These are phyloP conservation scores for Sinocyclocheilus rhinocerous DNA, from an alignment of 2,113 vertebrate species.

Conservation along the genomic window DNA sequence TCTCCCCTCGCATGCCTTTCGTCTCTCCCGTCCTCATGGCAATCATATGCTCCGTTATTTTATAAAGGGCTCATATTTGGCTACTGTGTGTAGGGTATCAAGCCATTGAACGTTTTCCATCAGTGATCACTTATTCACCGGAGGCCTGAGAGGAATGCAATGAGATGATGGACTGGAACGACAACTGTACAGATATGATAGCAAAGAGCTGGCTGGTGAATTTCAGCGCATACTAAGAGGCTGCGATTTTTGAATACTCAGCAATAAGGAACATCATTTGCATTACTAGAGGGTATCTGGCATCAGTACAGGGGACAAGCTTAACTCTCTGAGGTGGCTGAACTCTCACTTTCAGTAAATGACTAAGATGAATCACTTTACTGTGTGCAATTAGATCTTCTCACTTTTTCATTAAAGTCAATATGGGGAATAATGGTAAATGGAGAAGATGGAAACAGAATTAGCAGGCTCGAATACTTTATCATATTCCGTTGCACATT, in stretches of 20 bases:
- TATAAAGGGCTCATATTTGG: slow-evolving; percentile 8
- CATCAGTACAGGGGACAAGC: slow-evolving; percentile 32
- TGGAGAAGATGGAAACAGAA: slow-evolving; percentile 50
- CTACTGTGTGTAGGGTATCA: background rate
- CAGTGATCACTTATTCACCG: background rate
- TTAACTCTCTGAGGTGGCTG: slow-evolving; percentile 39
- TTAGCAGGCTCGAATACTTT: slow-evolving; percentile 48
- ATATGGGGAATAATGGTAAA: slow-evolving; percentile 53
- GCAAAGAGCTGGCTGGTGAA: slow-evolving; percentile 29
- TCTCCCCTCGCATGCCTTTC: background rate
- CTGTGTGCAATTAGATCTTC: slow-evolving; percentile 54
- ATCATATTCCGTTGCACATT: slow-evolving; percentile 50
- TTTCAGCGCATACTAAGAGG: slow-evolving; percentile 24
- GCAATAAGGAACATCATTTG: slow-evolving; percentile 22
- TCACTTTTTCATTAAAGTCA: slow-evolving; percentile 54
- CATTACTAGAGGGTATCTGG: slow-evolving; percentile 25
- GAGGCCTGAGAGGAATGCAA: slow-evolving; percentile 1
- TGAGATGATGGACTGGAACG: background rate
- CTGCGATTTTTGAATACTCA: slow-evolving; percentile 13
- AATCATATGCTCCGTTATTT: background rate
- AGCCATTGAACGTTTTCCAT: background rate
- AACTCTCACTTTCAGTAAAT: slow-evolving; percentile 40
- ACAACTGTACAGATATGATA: slow-evolving; percentile 3
- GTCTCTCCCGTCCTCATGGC: slow-evolving; percentile 40
- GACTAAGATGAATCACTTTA: slow-evolving; percentile 58